These are phyloP conservation scores for Denticeps clupeoides DNA, from an alignment of 2,797 vertebrate species.

Conservation along the genomic window DNA sequence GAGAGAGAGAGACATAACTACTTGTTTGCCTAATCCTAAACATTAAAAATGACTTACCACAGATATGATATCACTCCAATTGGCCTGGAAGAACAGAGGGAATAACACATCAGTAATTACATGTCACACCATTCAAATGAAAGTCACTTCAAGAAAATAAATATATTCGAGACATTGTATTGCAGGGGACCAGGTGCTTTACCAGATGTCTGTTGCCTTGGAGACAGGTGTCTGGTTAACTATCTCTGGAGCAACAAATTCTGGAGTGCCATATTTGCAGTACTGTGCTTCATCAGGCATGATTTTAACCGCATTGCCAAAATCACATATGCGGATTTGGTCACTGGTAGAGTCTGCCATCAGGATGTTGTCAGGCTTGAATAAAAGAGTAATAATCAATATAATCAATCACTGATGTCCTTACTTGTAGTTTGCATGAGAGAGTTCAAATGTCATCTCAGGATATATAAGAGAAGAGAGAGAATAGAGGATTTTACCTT, in stretches of 20 bases:
- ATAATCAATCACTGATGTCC: background rate
- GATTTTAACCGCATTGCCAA: slow-evolving; percentile 77
- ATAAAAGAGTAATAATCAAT: background rate
- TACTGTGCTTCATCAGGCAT: slow-evolving; percentile 77
- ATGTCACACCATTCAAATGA: background rate
- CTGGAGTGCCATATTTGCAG: slow-evolving; percentile 90
- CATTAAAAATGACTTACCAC: slow-evolving; percentile 68
- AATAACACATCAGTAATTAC: background rate
- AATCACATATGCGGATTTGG: slow-evolving; percentile 89
- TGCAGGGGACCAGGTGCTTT: slow-evolving; percentile 8
- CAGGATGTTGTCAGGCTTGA: slow-evolving; percentile 89
- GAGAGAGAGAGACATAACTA: too few relatives aligned
- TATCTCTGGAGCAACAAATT: slow-evolving; percentile 92
- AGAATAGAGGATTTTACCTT: slow-evolving; percentile 47
- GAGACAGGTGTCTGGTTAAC: slow-evolving; percentile 91
- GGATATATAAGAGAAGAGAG: background rate
- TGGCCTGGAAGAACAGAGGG: slow-evolving; percentile 61
- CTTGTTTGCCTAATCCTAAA: too few relatives aligned
- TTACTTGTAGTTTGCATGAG: background rate
- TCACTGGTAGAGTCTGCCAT: slow-evolving; percentile 74
- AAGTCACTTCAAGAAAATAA: background rate
- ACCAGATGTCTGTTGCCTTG: slow-evolving; percentile 90
- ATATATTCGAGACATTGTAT: background rate
- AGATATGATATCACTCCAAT: slow-evolving; percentile 86
- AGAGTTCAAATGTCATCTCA: background rate